These are phyloP conservation scores for Nymphalis c-album DNA, from an alignment of 2,888 invertebrate species.

Conservation along the genomic window DNA sequence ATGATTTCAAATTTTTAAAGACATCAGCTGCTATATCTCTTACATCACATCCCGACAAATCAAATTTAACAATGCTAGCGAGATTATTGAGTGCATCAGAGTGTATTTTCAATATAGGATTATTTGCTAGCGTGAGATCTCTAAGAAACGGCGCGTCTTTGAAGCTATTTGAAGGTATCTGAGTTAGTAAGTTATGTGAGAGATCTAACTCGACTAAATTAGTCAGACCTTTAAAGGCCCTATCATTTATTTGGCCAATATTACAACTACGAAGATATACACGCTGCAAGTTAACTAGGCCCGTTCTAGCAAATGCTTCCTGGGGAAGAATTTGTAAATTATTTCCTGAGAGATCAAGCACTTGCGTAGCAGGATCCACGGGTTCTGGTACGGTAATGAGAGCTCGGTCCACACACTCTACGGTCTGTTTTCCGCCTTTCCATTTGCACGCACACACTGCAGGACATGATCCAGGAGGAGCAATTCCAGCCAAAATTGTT, in stretches of 20 bases:
- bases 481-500: constrained; percentile 68
- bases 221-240: constrained; percentile 92
- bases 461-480: constrained; percentile 85
- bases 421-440: constrained; percentile 96
- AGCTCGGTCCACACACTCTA: constrained; percentile 92
- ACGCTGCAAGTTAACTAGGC: constrained; percentile 92
- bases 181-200: constrained; percentile 90
- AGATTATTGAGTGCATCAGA: constrained; percentile 87
- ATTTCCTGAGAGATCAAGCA: constrained; percentile 93
- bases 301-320: constrained; percentile 90
- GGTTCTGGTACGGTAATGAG: constrained; percentile 92
- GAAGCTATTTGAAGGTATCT: constrained; percentile 90
- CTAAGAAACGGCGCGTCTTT: constrained; percentile 90
- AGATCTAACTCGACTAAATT: constrained; percentile 95
- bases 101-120: constrained; percentile 91
- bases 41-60: constrained; percentile 91
- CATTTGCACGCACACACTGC: constrained; percentile 94
- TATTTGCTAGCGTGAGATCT: constrained; percentile 89
- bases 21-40: constrained; percentile 86
- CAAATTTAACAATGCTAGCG: constrained; percentile 89
- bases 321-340: constrained; percentile 91
- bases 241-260: constrained; percentile 91
- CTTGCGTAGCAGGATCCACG: constrained; percentile 94
- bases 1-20: constrained; percentile 87
- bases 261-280: constrained; percentile 91